Conservation (phyloP, 1,140 invertebrate genomes). For the Caenorhabditis briggsae region DNA sequence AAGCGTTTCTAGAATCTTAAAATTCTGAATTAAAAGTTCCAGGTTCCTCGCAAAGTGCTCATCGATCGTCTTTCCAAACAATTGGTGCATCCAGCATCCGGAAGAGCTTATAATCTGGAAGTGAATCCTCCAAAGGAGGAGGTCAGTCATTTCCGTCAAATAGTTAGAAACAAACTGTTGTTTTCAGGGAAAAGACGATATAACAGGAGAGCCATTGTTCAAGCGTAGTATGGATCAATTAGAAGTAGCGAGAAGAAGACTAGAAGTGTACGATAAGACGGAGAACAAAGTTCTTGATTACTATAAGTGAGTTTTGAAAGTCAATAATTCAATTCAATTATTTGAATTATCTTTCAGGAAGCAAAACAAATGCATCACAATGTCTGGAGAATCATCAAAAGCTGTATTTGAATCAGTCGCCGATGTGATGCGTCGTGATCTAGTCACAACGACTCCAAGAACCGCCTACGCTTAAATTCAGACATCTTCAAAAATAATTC, state of each 20-base stretch:
- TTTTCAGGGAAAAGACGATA: slow-evolving; percentile 62
- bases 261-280: slow-evolving; percentile 60
- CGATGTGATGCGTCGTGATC: slow-evolving; percentile 55
- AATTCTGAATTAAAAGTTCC: neutral
- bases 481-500: neutral
- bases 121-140: slow-evolving; percentile 61
- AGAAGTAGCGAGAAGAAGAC: slow-evolving; percentile 56
- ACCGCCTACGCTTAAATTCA: slow-evolving; percentile 27
- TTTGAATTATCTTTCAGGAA: slow-evolving; percentile 28
- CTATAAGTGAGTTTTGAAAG: slow-evolving; percentile 42
- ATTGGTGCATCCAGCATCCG: slow-evolving; percentile 57
- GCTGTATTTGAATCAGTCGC: slow-evolving; percentile 49
- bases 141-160: slow-evolving; percentile 2
- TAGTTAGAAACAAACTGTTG: neutral
- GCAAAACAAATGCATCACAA: slow-evolving; percentile 24
- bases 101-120: slow-evolving; percentile 60
- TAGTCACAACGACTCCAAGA: slow-evolving; percentile 28
- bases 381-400: slow-evolving; percentile 51
- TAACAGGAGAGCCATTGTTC: slow-evolving; percentile 58
- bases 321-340: neutral
- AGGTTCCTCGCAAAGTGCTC: slow-evolving; percentile 58
- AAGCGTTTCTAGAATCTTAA: neutral
- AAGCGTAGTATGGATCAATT: slow-evolving; percentile 33
- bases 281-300: slow-evolving; percentile 61
- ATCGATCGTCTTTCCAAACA: slow-evolving; percentile 59